phyloP scores from a whole-genome alignment of 2,888 invertebrate species.

The Mesorhabditis belari region DNA sequence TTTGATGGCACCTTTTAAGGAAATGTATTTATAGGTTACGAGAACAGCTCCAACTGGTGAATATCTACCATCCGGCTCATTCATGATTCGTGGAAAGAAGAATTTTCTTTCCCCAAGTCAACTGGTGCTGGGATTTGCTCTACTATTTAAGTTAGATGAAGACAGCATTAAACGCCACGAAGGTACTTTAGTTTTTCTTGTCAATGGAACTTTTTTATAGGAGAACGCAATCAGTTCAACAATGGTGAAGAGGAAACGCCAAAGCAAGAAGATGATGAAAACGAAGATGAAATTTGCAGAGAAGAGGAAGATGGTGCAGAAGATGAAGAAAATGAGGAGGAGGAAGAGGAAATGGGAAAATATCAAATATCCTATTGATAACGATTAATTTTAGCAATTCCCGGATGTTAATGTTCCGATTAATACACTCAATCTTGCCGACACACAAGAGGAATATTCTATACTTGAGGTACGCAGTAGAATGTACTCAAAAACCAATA shows the following conservation, averaged over 20 bases:
- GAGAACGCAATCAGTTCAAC: constrained; percentile 50
- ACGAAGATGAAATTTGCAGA: constrained; percentile 33
- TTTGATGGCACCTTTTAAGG: neutral
- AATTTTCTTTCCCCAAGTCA: constrained; percentile 89
- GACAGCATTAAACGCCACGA: constrained; percentile 68
- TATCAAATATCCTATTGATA: no score
- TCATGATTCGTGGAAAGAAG: constrained; percentile 91
- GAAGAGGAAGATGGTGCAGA: constrained; percentile 54
- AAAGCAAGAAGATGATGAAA: constrained; percentile 42
- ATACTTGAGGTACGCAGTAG: constrained; percentile 23
- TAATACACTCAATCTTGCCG: constrained; percentile 40
- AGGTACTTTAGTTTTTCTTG: neutral
- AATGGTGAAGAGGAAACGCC: constrained; percentile 50
- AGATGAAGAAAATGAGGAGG: constrained; percentile 31
- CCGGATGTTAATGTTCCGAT: constrained; percentile 56
- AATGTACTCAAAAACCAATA: neutral
- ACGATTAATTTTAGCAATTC: neutral
- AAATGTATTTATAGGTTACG: constrained; percentile 64
- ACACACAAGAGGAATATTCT: constrained; percentile 28
- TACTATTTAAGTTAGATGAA: constrained; percentile 85
- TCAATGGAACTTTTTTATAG: neutral
- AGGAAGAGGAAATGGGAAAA: no score
- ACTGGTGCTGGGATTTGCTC: constrained; percentile 83
- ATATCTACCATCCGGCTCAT: constrained; percentile 82
- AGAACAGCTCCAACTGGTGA: constrained; percentile 97